Evolutionary conservation across 1,140 invertebrate species (phyloP).

Genomic region (Phortica variegata): DNA sequence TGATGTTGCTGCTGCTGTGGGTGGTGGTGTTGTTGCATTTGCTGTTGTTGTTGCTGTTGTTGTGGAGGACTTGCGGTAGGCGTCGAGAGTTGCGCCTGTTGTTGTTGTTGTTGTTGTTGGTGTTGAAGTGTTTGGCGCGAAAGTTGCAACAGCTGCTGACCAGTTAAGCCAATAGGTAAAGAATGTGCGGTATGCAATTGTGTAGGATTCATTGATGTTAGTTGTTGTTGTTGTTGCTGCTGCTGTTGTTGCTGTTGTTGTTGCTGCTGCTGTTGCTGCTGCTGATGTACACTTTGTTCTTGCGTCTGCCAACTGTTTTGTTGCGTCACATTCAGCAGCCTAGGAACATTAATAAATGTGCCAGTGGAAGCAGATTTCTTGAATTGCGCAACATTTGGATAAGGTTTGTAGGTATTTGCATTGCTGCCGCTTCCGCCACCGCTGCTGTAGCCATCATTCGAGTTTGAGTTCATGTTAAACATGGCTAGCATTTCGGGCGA

Average conservation of each 20-base stretch:
- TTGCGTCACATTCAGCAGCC: constrained; percentile 20
- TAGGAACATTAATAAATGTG: constrained; percentile 45
- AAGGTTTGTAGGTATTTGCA: constrained; percentile 48
- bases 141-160: constrained; percentile 38
- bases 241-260: constrained; percentile 26
- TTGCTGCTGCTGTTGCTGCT: constrained; percentile 32
- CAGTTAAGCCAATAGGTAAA: constrained; percentile 32
- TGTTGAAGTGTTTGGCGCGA: constrained; percentile 34
- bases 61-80: constrained; percentile 8
- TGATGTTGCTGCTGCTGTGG: constrained; percentile 23
- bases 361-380: constrained; percentile 52
- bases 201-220: neutral
- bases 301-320: constrained; percentile 23
- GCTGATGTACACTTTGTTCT: constrained; percentile 10
- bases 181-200: constrained; percentile 19
- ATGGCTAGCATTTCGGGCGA: constrained; percentile 35
- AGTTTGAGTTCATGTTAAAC: constrained; percentile 32
- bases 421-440: neutral
- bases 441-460: too few relatives aligned
- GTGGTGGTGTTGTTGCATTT: constrained; percentile 25
- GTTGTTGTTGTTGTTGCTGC: constrained; percentile 30
- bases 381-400: constrained; percentile 37
- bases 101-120: constrained; percentile 9
- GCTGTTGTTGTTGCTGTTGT: constrained; percentile 26
- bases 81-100: constrained; percentile 19